Percentiles rank a stretch among this genome's conserved stretches.
These are phyloP conservation scores for Pseudorectes ferrugineus DNA, from an alignment of 2,113 vertebrate genomes.

Conservation along the genomic window DNA sequence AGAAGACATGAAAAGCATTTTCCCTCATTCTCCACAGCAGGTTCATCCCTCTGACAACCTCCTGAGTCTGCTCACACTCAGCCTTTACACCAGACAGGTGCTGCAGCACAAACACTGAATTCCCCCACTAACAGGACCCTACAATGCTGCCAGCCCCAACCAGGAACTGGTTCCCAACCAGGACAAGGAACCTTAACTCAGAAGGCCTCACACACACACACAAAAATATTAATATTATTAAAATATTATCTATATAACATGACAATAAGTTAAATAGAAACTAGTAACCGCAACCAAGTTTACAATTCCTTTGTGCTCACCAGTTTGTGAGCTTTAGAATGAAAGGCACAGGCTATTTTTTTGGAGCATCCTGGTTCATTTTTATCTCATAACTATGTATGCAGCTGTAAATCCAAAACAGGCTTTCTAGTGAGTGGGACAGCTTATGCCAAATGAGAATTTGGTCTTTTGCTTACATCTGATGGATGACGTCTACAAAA, in stretches of 20 bases:
- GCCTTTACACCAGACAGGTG: not conserved
- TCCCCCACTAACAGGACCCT: not conserved
- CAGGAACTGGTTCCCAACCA: not conserved
- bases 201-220: not conserved
- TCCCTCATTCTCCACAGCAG: rapidly evolving
- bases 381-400: not conserved
- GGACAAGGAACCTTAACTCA: not conserved
- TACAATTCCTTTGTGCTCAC: not conserved
- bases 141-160: not conserved
- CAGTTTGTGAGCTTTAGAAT: not conserved
- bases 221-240: not conserved
- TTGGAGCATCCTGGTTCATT: not conserved
- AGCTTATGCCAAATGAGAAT: not conserved
- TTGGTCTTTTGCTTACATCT: not conserved
- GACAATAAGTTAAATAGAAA: not conserved
- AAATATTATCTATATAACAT: not conserved
- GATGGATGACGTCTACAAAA: not conserved
- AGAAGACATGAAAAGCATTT: not conserved
- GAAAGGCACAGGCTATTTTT: not conserved
- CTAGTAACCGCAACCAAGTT: not conserved
- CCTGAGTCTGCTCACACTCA: not conserved
- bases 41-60: not conserved
- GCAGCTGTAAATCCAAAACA: not conserved
- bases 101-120: not conserved
- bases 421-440: not conserved